Base-by-base conservation (phyloP, 37 sponge, comb jelly and placozoan genomes). In the Beroe forskalii region DNA sequence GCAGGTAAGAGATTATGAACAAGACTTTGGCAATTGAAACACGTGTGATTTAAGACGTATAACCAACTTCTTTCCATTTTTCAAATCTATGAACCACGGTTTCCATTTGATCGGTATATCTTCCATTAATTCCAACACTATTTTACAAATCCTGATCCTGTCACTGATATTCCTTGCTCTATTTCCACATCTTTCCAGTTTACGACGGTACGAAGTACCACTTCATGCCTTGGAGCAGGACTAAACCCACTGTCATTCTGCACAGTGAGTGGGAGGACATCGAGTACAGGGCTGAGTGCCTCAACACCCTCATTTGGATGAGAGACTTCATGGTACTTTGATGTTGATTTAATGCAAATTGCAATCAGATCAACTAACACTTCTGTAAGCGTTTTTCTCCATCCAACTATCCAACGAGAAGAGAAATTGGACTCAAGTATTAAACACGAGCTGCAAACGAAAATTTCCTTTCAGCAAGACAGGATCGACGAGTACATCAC, bases 171-270 rank as follows among this genome's bases (percentile, higher is more conserved):
- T n/a, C n/a, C n/a, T n/a, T n/a, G n/a, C n/a, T n/a, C n/a, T n/a
- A 63, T 63, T 3, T 23, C 66, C 66, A 3, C n/a, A n/a, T 20
- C 8, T 72, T 37, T 39, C 36, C 40, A 72, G 75, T 89, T 4
- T 89, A 36, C 22, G 89, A 89, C 89, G 89, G 89, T 30, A 44
- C 62, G 9, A 6, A 89, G 62, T 89, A 89, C 89, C 38, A 44
- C 62, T 89, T 62, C 60, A 62, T 89, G 89, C 89, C 89, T n/a
- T 89, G 89, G 89, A 43, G 62, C 62, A 24, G 62, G 32, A 89
- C 62, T 9, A 89, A 89, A 27, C 89, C 89, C 19, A 62, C 62
- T 19, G 62, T 89, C 8, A 89, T 61, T 24, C 62, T 89, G 30
- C 89, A 62, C 32, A 48, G 61, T 20, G 60, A 89, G 62, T 89